phyloP scores from a whole-genome alignment of 2,888 invertebrate genomes.

The Plusia festucae region DNA sequence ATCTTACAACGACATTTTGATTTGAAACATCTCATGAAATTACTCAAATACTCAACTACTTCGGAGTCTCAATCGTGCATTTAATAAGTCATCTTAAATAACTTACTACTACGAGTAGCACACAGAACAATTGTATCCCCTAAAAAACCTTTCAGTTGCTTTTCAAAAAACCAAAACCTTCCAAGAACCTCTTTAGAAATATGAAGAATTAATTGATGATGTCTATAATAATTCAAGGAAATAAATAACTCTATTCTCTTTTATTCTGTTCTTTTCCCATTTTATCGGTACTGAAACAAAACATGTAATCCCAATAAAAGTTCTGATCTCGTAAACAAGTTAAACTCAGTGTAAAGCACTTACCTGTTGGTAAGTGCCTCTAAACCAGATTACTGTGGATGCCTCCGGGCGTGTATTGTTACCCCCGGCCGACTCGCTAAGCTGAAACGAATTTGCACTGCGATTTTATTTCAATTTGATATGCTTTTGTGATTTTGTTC shows the following conservation, averaged over 20 bases:
- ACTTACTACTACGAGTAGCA: too few relatives aligned
- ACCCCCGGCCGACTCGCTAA: slow-evolving; percentile 53
- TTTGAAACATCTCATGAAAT: too few relatives aligned
- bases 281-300: slow-evolving; percentile 35
- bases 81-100: too few relatives aligned
- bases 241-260: too few relatives aligned
- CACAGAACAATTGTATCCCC: too few relatives aligned
- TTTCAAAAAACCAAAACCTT: background rate
- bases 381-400: slow-evolving; percentile 78
- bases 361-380: slow-evolving; percentile 81
- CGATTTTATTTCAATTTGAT: slow-evolving; percentile 20
- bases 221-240: too few relatives aligned
- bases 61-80: too few relatives aligned
- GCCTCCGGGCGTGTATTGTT: slow-evolving; percentile 48
- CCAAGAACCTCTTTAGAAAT: slow-evolving; percentile 11
- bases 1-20: too few relatives aligned
- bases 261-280: too few relatives aligned
- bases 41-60: too few relatives aligned
- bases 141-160: background rate
- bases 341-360: slow-evolving; percentile 76
- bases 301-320: slow-evolving; percentile 48
- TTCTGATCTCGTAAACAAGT: slow-evolving; percentile 63
- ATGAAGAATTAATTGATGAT: too few relatives aligned
- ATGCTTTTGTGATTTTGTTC: slow-evolving; percentile 12
- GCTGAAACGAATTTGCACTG: slow-evolving; percentile 54